phyloP scores from a whole-genome alignment of 2,797 vertebrate genomes.

The Choloepus didactylus region DNA sequence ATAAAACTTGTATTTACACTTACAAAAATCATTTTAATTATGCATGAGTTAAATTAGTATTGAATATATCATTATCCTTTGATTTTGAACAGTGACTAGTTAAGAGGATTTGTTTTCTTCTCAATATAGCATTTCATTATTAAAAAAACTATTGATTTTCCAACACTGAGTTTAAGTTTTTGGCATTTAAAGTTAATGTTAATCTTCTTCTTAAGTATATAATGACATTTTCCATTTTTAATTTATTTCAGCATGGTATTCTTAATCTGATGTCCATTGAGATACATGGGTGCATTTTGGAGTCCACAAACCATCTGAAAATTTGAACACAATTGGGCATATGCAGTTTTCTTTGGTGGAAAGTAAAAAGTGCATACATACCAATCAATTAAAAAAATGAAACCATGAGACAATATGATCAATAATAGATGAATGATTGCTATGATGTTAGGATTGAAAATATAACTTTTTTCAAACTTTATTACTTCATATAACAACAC shows the following conservation, averaged over 20 bases:
- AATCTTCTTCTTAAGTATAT: neutral
- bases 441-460: neutral
- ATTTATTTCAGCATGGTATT: neutral
- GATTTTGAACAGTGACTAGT: neutral
- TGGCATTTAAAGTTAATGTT: conserved; percentile 39
- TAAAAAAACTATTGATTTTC: conserved; percentile 15
- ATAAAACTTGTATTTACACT: conserved; percentile 22
- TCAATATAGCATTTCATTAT: neutral
- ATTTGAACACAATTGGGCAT: accelerated
- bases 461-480: neutral
- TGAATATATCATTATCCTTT: neutral
- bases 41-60: neutral
- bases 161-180: conserved; percentile 3
- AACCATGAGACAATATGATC: neutral
- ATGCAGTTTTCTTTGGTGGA: neutral
- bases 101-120: neutral
- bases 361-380: neutral
- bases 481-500: neutral
- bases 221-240: conserved; percentile 24
- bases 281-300: neutral
- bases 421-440: neutral
- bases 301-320: neutral
- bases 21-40: neutral
- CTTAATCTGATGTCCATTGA: neutral
- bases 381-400: neutral